Evolutionary conservation across 2,113 vertebrate species (phyloP).

Genomic region (Benitochromis conjunctus): DNA sequence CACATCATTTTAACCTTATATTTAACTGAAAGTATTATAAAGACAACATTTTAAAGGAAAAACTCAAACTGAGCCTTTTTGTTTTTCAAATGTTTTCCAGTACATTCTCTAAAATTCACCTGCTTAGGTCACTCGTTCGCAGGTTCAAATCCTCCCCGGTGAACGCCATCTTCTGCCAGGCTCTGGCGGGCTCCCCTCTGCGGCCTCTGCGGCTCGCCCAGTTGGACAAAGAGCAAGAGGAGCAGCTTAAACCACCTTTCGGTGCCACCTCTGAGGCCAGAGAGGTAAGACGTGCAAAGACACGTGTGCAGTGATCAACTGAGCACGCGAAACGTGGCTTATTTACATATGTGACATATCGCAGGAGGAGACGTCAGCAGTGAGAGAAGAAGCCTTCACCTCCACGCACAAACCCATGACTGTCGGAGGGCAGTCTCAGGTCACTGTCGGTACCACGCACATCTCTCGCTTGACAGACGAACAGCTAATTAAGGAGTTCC

Average conservation of each 20-base stretch:
- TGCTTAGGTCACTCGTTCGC: background rate
- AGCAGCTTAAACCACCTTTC: constrained; percentile 85
- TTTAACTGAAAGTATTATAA: background rate
- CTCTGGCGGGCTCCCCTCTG: constrained; percentile 88
- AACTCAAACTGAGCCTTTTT: background rate
- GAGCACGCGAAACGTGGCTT: background rate
- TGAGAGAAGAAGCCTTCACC: constrained; percentile 86
- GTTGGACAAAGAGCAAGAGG: constrained; percentile 85
- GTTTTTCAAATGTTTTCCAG: background rate
- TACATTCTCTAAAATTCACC: background rate
- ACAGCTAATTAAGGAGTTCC: constrained; percentile 96
- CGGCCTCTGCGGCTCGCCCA: constrained; percentile 84
- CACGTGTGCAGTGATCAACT: background rate
- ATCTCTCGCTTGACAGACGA: constrained; percentile 97
- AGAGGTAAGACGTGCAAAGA: constrained; percentile 55
- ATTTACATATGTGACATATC: background rate
- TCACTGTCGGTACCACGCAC: constrained; percentile 92
- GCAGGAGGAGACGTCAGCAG: constrained; percentile 80
- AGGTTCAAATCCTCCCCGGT: constrained; percentile 93
- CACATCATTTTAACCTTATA: background rate
- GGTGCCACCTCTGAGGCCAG: constrained; percentile 76
- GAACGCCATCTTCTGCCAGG: constrained; percentile 96
- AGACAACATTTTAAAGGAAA: background rate
- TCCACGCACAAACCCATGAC: constrained; percentile 89
- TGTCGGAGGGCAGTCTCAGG: constrained; percentile 83